These are phyloP conservation scores for Osmerus eperlanus DNA, from an alignment of 2,113 vertebrate species.

Conservation along the genomic window DNA sequence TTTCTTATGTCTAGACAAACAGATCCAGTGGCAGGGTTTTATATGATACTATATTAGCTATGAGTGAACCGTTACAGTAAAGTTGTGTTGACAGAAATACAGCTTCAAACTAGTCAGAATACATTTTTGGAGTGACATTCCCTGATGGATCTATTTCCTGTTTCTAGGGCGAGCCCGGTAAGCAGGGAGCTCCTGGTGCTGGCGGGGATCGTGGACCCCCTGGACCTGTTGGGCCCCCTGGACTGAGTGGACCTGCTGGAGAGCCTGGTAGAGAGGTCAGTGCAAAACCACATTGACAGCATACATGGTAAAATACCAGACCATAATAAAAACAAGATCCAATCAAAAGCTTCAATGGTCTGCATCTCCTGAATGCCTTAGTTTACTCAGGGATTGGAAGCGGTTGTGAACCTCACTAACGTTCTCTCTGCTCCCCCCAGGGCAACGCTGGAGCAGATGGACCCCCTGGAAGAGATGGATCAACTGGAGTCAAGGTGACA, in stretches of 20 bases:
- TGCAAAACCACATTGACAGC: slow-evolving; percentile 12
- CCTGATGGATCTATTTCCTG: slow-evolving; percentile 13
- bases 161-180: slow-evolving; percentile 91
- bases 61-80: no score
- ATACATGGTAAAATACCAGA: neutral
- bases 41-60: no score
- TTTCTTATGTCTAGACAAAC: neutral
- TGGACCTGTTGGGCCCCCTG: slow-evolving; percentile 91
- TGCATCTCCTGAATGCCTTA: neutral
- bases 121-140: neutral
- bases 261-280: slow-evolving; percentile 92
- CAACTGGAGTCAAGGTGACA: slow-evolving; percentile 85
- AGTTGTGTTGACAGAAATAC: no score
- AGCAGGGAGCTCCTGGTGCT: slow-evolving; percentile 85
- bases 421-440: slow-evolving; percentile 58
- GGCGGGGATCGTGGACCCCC: slow-evolving; percentile 90
- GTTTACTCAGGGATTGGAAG: no score
- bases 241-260: slow-evolving; percentile 87
- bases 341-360: neutral
- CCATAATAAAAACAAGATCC: slow-evolving; percentile 8
- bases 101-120: no score
- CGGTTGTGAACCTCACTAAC: neutral
- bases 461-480: slow-evolving; percentile 90
- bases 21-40: no score
- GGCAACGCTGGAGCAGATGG: slow-evolving; percentile 90